Conservation (phyloP, 2,797 vertebrate species). For the Melanotaenia pygmaea region DNA sequence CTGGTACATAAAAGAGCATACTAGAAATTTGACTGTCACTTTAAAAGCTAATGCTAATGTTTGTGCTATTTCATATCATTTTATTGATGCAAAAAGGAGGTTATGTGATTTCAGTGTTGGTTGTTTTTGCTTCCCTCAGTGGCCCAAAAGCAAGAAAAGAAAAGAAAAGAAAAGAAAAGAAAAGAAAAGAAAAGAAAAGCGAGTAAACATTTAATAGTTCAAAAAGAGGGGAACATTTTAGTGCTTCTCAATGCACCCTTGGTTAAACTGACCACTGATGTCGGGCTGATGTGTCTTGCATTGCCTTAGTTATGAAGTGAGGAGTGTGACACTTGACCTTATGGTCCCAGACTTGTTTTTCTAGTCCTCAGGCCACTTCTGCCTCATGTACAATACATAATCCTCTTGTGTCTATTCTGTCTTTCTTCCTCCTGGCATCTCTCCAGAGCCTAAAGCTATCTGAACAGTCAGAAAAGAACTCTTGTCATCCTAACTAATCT, state of each 20-base stretch:
- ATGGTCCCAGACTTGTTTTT: constrained; percentile 68
- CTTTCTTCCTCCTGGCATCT: constrained; percentile 67
- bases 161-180: not conserved
- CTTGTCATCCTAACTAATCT: constrained; percentile 58
- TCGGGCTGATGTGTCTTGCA: constrained; percentile 19
- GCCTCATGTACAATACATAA: constrained; percentile 63
- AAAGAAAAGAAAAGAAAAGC: not conserved
- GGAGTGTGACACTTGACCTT: constrained; percentile 62
- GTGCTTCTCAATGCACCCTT: not conserved
- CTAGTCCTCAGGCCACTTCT: constrained; percentile 63
- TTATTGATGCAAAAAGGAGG: not conserved
- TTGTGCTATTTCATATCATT: not conserved
- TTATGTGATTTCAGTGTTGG: not conserved
- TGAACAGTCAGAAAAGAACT: constrained; percentile 67
- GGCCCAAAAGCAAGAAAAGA: not conserved
- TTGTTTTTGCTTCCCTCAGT: constrained; percentile 5
- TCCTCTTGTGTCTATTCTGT: constrained; percentile 61
- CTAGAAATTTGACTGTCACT: not conserved
- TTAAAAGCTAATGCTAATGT: not conserved
- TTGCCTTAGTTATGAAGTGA: constrained; percentile 32
- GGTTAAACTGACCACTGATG: constrained; percentile 23
- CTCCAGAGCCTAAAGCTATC: constrained; percentile 59
- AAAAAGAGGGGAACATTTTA: not conserved
- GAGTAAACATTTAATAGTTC: not conserved
- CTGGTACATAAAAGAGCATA: not conserved